These are phyloP conservation scores for Phortica magna DNA, from an alignment of 2,888 invertebrate genomes.

Conservation along the genomic window DNA sequence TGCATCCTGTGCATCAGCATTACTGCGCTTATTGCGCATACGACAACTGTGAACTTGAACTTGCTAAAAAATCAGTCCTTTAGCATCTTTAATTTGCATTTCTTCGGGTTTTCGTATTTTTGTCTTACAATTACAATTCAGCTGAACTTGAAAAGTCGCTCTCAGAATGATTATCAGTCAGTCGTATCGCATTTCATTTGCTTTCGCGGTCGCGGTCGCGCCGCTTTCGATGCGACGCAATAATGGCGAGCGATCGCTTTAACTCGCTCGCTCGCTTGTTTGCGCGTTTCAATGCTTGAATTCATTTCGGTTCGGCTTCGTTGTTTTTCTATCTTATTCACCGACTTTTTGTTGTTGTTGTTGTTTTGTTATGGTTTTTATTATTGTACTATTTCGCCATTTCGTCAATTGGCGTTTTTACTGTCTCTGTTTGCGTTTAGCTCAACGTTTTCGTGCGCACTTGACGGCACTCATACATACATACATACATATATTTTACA, in stretches of 20 bases:
- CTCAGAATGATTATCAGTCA: conserved; percentile 7
- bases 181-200: conserved; percentile 36
- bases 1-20: too few relatives aligned
- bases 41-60: too few relatives aligned
- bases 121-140: conserved; percentile 42
- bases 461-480: background rate
- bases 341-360: conserved; percentile 41
- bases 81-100: conserved; percentile 23
- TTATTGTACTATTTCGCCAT: conserved; percentile 53
- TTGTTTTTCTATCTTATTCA: conserved; percentile 24
- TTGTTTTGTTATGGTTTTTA: conserved; percentile 39
- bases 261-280: conserved; percentile 43
- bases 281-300: background rate
- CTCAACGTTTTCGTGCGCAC: conserved; percentile 43
- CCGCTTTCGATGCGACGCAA: conserved; percentile 54
- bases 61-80: background rate
- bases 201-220: conserved; percentile 40
- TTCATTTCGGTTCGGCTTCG: conserved; percentile 2
- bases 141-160: background rate
- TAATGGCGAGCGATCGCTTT: background rate
- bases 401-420: conserved; percentile 59
- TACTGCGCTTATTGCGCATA: too few relatives aligned
- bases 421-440: conserved; percentile 49
- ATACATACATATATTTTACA: conserved; percentile 53
- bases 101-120: conserved; percentile 44